Evolutionary conservation across 2,888 invertebrate species (phyloP).

Genomic region (Chironomus tentans): DNA sequence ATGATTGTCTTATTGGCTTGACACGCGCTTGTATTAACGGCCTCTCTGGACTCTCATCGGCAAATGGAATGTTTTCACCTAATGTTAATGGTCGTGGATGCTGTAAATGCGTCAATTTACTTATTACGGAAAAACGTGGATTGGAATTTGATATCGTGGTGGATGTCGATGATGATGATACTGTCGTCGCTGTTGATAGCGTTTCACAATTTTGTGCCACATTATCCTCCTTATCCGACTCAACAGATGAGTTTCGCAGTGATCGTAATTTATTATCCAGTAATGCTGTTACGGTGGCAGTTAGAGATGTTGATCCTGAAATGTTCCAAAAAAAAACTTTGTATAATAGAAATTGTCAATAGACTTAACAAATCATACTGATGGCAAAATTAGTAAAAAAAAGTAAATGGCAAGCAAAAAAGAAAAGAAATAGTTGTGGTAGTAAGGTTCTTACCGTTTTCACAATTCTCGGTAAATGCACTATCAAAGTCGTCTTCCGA

Average conservation of each 20-base stretch:
- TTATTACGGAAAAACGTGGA: slow-evolving; percentile 26
- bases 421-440: neutral
- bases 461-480: slow-evolving; percentile 29
- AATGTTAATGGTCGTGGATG: slow-evolving; percentile 38
- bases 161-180: slow-evolving; percentile 16
- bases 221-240: slow-evolving; percentile 38
- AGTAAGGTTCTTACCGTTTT: slow-evolving; percentile 10
- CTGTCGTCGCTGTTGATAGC: neutral
- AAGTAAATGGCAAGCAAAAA: neutral
- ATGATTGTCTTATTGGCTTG: slow-evolving; percentile 27
- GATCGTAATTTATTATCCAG: slow-evolving; percentile 75
- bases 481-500: slow-evolving; percentile 29
- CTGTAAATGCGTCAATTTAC: slow-evolving; percentile 26
- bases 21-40: slow-evolving; percentile 28
- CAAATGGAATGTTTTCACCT: slow-evolving; percentile 59
- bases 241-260: slow-evolving; percentile 55
- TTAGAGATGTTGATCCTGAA: slow-evolving; percentile 72
- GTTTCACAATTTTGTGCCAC: slow-evolving; percentile 6
- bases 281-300: slow-evolving; percentile 71
- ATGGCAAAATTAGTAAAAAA: neutral
- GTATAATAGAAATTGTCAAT: neutral
- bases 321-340: neutral
- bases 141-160: slow-evolving; percentile 30
- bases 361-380: neutral
- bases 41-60: slow-evolving; percentile 56